These are phyloP conservation scores for Desmodus rotundus DNA, from an alignment of 2,113 vertebrate genomes.

Conservation along the genomic window DNA sequence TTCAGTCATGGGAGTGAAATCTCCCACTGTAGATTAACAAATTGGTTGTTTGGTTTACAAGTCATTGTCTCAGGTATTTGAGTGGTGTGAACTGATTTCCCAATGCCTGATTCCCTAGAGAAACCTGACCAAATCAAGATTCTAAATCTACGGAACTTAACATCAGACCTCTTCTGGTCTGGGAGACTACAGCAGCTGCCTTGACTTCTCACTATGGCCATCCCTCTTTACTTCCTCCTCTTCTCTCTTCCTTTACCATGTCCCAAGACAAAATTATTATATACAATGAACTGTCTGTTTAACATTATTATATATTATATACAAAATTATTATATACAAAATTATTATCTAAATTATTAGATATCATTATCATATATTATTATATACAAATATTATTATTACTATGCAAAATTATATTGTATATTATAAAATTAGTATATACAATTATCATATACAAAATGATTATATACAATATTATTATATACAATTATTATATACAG, in stretches of 20 bases:
- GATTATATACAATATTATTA: not conserved
- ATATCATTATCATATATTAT: too few species aligned
- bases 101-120: not conserved
- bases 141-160: not conserved
- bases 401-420: too few species aligned
- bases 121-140: not conserved
- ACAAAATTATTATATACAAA: too few species aligned
- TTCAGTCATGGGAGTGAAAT: not conserved
- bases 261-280: not conserved
- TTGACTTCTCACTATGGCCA: not conserved
- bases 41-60: slow-evolving; percentile 25
- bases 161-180: not conserved
- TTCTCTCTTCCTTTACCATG: not conserved
- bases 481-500: too few species aligned
- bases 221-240: not conserved
- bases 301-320: too few species aligned
- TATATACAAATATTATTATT: too few species aligned
- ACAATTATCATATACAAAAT: not conserved
- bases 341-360: too few species aligned
- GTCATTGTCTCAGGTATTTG: slow-evolving; percentile 25
- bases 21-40: not conserved
- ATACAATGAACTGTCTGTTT: too few species aligned
- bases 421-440: not conserved
- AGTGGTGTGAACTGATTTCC: slow-evolving; percentile 2
- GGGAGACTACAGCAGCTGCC: not conserved